Evolutionary conservation across 2,113 vertebrate genomes (phyloP).

Genomic region (Maccullochella peelii): DNA sequence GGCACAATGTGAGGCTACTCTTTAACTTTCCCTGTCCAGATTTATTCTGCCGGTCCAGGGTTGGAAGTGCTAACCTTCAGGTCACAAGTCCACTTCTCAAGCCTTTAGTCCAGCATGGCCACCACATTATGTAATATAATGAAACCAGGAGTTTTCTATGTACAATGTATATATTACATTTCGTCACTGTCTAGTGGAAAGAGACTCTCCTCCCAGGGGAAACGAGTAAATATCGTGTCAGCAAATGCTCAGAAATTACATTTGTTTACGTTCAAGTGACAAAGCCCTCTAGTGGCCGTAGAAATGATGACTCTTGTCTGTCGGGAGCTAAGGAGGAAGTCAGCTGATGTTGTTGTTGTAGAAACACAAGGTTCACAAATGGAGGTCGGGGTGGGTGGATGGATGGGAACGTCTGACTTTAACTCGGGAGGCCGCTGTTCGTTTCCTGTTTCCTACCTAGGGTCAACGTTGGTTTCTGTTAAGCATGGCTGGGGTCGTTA

Average conservation of each 20-base stretch:
- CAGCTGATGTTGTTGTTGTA: neutral
- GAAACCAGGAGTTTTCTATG: neutral
- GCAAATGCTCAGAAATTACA: neutral
- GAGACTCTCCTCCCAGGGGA: neutral
- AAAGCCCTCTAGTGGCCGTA: neutral
- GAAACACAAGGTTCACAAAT: neutral
- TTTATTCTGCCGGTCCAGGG: neutral
- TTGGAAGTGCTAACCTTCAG: neutral
- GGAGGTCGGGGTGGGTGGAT: neutral
- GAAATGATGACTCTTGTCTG: neutral
- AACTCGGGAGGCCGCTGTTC: no score
- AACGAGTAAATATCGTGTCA: neutral
- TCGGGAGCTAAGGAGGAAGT: neutral
- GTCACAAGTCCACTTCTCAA: neutral
- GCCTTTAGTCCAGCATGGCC: neutral
- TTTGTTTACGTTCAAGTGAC: neutral
- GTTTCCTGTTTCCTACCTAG: neutral
- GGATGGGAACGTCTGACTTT: neutral
- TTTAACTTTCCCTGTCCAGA: neutral
- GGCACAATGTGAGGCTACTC: constrained; percentile 10
- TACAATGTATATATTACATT: neutral
- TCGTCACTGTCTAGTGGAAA: neutral
- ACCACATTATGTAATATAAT: neutral
- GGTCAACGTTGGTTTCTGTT: neutral
- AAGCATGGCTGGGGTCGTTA: neutral